Percentiles rank a stretch among this genome's conserved stretches.
Conservation (phyloP, 23 tunicate genomes). For the Ascidia mentula region DNA sequence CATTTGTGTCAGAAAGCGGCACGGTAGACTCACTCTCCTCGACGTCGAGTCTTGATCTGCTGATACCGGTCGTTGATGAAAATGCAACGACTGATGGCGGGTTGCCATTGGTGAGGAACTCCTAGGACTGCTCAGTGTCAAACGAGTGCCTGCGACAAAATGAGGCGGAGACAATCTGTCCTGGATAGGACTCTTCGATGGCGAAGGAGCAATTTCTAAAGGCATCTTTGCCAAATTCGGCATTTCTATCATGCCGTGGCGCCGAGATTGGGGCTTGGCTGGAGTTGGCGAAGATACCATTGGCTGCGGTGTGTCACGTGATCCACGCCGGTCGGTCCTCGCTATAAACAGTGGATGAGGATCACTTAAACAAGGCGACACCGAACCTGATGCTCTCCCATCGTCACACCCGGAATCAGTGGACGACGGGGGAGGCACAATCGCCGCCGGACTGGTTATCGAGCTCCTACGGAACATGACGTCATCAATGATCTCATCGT, state of each 20-base stretch:
- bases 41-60: neutral
- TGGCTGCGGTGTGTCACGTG: slow-evolving; percentile 6
- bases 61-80: neutral
- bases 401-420: slow-evolving; percentile 44
- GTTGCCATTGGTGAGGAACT: neutral
- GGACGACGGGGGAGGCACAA: slow-evolving; percentile 21
- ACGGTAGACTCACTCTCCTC: neutral
- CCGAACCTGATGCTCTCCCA: slow-evolving; percentile 18
- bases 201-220: neutral
- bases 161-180: neutral
- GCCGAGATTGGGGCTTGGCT: neutral
- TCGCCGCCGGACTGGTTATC: slow-evolving; percentile 12
- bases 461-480: slow-evolving; percentile 4
- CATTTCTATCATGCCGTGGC: neutral
- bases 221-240: neutral
- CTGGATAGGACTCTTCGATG: neutral
- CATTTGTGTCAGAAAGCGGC: slow-evolving; percentile 4
- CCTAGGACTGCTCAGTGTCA: neutral
- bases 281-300: neutral
- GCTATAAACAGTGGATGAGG: slow-evolving; percentile 4
- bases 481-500: slow-evolving; percentile 10
- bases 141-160: neutral
- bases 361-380: slow-evolving; percentile 12
- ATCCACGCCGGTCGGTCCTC: neutral
- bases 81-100: neutral